These are phyloP conservation scores for Operophtera brumata DNA, from an alignment of 2,888 invertebrate species.

Conservation along the genomic window DNA sequence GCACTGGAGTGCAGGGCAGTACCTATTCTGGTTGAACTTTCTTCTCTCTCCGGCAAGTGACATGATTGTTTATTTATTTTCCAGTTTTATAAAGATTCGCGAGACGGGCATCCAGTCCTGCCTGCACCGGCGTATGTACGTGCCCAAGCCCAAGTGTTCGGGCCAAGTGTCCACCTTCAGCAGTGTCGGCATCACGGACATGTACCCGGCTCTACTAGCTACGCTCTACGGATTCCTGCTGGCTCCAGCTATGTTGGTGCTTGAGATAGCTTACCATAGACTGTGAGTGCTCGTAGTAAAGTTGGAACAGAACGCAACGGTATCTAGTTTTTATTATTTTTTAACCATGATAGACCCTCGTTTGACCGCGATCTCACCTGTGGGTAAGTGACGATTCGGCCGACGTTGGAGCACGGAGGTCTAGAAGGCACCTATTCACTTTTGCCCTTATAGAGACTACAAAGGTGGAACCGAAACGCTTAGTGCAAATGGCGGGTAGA, in stretches of 20 bases:
- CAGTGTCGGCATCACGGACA: slow-evolving; percentile 81
- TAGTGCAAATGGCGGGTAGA: too few species aligned
- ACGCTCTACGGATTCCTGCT: slow-evolving; percentile 71
- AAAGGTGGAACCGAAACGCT: too few species aligned
- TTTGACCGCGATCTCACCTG: too few species aligned
- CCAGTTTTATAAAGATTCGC: slow-evolving; percentile 68
- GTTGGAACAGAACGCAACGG: too few species aligned
- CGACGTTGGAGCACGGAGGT: too few species aligned
- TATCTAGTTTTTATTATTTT: too few species aligned
- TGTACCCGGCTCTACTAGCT: slow-evolving; percentile 76
- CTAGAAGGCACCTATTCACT: too few species aligned
- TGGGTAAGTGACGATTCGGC: too few species aligned
- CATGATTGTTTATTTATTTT: background rate
- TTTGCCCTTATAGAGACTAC: too few species aligned
- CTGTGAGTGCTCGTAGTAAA: slow-evolving; percentile 48
- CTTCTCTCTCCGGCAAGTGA: background rate
- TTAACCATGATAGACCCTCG: too few species aligned
- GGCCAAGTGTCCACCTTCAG: slow-evolving; percentile 80
- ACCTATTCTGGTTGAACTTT: too few species aligned
- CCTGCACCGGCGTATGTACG: slow-evolving; percentile 79
- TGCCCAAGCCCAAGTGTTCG: slow-evolving; percentile 80
- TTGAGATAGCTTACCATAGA: slow-evolving; percentile 59
- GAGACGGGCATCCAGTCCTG: slow-evolving; percentile 78
- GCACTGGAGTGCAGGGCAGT: background rate
- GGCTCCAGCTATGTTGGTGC: slow-evolving; percentile 60